Percentiles rank a stretch among this genome's conserved stretches.
Evolutionary conservation across 2,888 invertebrate species (phyloP).

Genomic region (Parthenolecanium corni): DNA sequence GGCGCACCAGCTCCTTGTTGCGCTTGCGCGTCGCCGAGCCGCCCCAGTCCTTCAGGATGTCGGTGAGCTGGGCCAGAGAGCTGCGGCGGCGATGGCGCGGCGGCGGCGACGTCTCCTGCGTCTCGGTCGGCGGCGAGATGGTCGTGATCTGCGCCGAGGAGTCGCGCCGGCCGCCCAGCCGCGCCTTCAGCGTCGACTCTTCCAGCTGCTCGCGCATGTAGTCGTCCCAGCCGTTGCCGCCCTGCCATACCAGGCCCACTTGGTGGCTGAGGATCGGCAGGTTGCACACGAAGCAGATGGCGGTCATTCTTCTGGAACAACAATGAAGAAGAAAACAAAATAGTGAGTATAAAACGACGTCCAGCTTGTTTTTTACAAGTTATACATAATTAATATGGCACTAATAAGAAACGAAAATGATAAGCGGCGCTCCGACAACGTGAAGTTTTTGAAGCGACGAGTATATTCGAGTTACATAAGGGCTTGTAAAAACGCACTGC

Average conservation of each 20-base stretch:
- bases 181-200: slow-evolving; percentile 70
- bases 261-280: slow-evolving; percentile 88
- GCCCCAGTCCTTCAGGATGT: slow-evolving; percentile 78
- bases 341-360: slow-evolving; percentile 19
- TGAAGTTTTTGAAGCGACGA: too few relatives aligned
- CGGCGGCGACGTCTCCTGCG: slow-evolving; percentile 58
- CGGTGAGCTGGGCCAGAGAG: slow-evolving; percentile 76
- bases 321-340: neutral
- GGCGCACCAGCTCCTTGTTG: slow-evolving; percentile 59
- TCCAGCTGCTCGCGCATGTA: slow-evolving; percentile 74
- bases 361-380: too few relatives aligned
- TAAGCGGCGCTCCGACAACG: too few relatives aligned
- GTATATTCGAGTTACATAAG: too few relatives aligned
- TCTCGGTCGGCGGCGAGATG: slow-evolving; percentile 65
- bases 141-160: slow-evolving; percentile 82
- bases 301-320: slow-evolving; percentile 79
- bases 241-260: slow-evolving; percentile 86
- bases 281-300: slow-evolving; percentile 93
- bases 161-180: slow-evolving; percentile 73
- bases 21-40: slow-evolving; percentile 45
- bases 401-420: too few relatives aligned
- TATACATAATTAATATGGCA: too few relatives aligned
- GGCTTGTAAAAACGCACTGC: too few relatives aligned
- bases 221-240: slow-evolving; percentile 91
- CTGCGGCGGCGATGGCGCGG: slow-evolving; percentile 58